Evolutionary conservation across 1,140 invertebrate genomes (phyloP).

Genomic region (Drosophila pectinifera): DNA sequence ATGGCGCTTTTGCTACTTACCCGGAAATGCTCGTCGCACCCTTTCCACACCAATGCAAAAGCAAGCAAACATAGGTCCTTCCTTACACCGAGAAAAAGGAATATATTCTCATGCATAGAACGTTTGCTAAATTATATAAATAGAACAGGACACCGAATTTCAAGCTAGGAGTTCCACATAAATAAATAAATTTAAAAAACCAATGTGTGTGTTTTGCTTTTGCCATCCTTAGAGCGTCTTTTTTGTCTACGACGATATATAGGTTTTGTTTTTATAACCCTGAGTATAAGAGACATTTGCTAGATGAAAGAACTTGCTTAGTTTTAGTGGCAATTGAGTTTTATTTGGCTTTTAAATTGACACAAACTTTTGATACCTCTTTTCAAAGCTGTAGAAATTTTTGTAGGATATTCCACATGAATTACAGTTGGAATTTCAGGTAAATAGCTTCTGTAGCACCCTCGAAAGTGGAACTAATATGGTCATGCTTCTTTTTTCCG

Average conservation of each 20-base stretch:
- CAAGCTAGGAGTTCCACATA: no score
- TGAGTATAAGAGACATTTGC: no score
- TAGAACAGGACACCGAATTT: not conserved
- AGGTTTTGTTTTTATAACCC: no score
- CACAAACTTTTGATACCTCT: not conserved
- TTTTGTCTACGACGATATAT: no score
- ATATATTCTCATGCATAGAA: no score
- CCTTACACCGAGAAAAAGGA: not conserved
- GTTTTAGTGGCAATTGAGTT: no score
- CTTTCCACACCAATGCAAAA: conserved; percentile 41
- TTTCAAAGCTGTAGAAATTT: not conserved
- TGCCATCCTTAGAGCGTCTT: no score
- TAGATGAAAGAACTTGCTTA: no score
- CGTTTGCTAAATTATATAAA: no score
- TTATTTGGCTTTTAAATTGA: no score
- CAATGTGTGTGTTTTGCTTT: no score
- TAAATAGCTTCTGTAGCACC: not conserved
- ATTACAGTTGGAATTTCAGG: not conserved
- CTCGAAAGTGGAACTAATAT: not conserved
- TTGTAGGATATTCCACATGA: not conserved
- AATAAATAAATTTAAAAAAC: no score
- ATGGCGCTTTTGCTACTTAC: conserved; percentile 68
- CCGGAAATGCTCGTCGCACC: conserved; percentile 65
- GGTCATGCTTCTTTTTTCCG: conserved; percentile 1
- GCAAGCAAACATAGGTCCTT: conserved; percentile 7